Evolutionary conservation across 2,888 invertebrate species (phyloP).

Genomic region (Lasioglossum figueresi): DNA sequence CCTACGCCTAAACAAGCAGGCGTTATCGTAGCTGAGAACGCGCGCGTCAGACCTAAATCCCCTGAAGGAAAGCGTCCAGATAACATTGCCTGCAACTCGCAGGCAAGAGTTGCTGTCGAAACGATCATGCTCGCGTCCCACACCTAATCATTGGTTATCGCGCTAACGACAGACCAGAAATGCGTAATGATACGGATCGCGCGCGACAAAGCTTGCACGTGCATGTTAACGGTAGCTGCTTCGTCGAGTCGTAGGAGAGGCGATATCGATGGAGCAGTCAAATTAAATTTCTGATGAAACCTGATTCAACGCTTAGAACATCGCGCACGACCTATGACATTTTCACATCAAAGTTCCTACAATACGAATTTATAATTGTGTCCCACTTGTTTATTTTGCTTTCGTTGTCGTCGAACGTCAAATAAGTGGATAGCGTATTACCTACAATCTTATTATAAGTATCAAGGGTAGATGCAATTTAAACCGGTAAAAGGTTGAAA

Average conservation of each 20-base stretch:
- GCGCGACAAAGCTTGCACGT: slow-evolving; percentile 48
- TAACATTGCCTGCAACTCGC: slow-evolving; percentile 16
- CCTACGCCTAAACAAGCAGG: slow-evolving; percentile 24
- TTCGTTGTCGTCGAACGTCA: neutral
- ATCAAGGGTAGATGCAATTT: too few relatives aligned
- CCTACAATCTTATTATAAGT: too few relatives aligned
- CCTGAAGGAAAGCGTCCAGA: slow-evolving; percentile 21
- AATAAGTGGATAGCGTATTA: too few relatives aligned
- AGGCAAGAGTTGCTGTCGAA: slow-evolving; percentile 28
- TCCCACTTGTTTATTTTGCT: neutral
- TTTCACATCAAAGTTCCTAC: neutral
- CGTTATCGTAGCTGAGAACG: slow-evolving; percentile 17
- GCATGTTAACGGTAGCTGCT: slow-evolving; percentile 33
- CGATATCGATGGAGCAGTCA: neutral
- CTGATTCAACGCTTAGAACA: neutral
- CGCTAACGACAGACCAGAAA: slow-evolving; percentile 56
- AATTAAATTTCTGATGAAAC: neutral
- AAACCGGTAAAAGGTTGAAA: too few relatives aligned
- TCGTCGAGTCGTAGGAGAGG: neutral
- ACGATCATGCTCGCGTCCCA: slow-evolving; percentile 49
- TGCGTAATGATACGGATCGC: slow-evolving; percentile 64
- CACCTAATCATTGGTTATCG: slow-evolving; percentile 64
- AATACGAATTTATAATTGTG: neutral
- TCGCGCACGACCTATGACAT: neutral
- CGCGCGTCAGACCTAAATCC: slow-evolving; percentile 14